These are phyloP conservation scores for Pipistrellus pygmaeus DNA, from an alignment of 2,797 vertebrate genomes.

Conservation along the genomic window DNA sequence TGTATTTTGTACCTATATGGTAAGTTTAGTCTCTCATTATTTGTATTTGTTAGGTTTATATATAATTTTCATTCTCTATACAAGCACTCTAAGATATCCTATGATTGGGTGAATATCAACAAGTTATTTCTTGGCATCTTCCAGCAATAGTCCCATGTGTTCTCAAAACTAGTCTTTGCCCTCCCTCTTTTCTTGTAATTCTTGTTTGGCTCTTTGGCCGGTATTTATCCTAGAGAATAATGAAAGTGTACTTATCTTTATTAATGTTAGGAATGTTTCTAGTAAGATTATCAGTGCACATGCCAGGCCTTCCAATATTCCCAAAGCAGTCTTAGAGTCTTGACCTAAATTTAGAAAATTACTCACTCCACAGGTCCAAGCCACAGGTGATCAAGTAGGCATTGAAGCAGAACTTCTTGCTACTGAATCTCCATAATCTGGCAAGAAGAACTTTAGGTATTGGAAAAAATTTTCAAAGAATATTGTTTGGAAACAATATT, in stretches of 20 bases:
- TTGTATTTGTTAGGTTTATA: not conserved
- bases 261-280: not conserved
- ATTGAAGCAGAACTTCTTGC: not conserved
- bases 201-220: not conserved
- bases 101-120: not conserved
- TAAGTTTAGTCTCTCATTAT: not conserved
- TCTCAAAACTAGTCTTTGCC: not conserved
- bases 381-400: not conserved
- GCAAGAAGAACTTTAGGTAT: not conserved
- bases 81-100: not conserved
- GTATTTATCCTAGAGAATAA: not conserved
- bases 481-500: not conserved
- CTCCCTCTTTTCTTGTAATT: not conserved
- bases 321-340: not conserved
- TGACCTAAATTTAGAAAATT: not conserved
- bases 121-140: not conserved
- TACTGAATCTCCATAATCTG: not conserved
- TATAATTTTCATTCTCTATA: not conserved
- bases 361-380: not conserved
- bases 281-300: not conserved
- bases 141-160: fast-evolving
- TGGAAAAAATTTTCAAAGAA: not conserved
- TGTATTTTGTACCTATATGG: not conserved
- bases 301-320: not conserved
- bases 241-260: not conserved